Percentiles rank a stretch among this genome's conserved stretches.
Evolutionary conservation across 2,113 vertebrate genomes (phyloP).

Genomic region (Leptobrachium ailaonicum): DNA sequence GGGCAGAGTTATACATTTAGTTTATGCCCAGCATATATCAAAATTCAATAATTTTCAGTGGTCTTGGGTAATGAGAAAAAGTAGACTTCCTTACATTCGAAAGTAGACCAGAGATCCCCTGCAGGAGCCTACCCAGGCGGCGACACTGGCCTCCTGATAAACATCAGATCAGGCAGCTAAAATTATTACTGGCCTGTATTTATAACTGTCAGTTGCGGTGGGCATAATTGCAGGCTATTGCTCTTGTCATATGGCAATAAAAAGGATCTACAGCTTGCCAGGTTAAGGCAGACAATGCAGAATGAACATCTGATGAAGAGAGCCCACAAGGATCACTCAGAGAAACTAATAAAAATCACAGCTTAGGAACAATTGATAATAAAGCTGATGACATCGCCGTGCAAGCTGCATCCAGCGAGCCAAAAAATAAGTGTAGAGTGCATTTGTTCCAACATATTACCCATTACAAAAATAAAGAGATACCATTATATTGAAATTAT

Average conservation of each 20-base stretch:
- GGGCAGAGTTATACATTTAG: too few species aligned
- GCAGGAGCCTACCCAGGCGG: slow-evolving; percentile 52
- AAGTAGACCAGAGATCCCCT: too few species aligned
- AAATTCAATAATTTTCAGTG: too few species aligned
- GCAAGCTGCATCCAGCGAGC: slow-evolving; percentile 54
- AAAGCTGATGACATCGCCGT: slow-evolving; percentile 45
- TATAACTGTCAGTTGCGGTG: slow-evolving; percentile 81
- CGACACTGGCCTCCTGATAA: slow-evolving; percentile 71
- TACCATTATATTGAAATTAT: neutral
- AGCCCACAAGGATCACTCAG: slow-evolving; percentile 68
- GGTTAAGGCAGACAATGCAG: slow-evolving; percentile 64
- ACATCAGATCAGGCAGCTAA: slow-evolving; percentile 76
- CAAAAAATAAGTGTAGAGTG: slow-evolving; percentile 44
- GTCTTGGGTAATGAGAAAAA: too few species aligned
- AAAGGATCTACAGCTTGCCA: slow-evolving; percentile 70
- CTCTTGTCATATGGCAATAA: slow-evolving; percentile 71
- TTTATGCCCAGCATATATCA: too few species aligned
- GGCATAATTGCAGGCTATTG: slow-evolving; percentile 87
- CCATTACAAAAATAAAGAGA: neutral
- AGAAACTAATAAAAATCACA: slow-evolving; percentile 73
- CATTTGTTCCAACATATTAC: slow-evolving; percentile 40
- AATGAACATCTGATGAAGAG: slow-evolving; percentile 64
- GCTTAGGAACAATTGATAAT: slow-evolving; percentile 64
- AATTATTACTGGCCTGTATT: slow-evolving; percentile 79
- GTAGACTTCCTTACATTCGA: too few species aligned